Evolutionary conservation across 2,113 vertebrate species (phyloP).

Genomic region (Sinocyclocheilus rhinocerous): DNA sequence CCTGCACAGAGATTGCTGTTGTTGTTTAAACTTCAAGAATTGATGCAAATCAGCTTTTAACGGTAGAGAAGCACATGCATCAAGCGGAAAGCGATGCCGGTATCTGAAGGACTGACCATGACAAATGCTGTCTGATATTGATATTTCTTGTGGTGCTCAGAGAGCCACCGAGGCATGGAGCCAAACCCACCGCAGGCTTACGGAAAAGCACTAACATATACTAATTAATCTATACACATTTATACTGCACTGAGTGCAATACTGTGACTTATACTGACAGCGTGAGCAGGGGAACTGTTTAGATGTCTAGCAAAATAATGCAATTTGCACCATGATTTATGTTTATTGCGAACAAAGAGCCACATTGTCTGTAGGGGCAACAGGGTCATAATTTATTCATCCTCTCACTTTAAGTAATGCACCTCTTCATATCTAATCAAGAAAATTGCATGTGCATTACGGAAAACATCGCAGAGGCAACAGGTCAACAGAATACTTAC

Average conservation of each 20-base stretch:
- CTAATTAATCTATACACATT: conserved; percentile 30
- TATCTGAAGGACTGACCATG: not conserved
- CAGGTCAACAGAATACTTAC: not conserved
- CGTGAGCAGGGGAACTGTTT: not conserved
- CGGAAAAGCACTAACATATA: conserved; percentile 3
- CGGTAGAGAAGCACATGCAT: not conserved
- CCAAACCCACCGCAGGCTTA: conserved; percentile 25
- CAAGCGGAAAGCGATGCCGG: conserved; percentile 1
- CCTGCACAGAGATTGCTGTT: not conserved
- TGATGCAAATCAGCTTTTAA: not conserved
- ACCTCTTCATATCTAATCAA: conserved; percentile 3
- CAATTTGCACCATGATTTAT: conserved; percentile 17
- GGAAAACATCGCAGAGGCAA: not conserved
- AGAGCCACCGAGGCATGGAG: not conserved
- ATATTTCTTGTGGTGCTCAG: conserved; percentile 1
- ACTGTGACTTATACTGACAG: not conserved
- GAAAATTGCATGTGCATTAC: conserved; percentile 10
- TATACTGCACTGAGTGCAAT: not conserved
- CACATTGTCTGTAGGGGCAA: not conserved
- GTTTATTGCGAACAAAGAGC: conserved; percentile 6
- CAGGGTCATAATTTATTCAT: conserved; percentile 27
- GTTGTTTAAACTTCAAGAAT: not conserved
- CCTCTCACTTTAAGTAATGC: conserved; percentile 19
- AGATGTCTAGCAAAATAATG: conserved; percentile 28
- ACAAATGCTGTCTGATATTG: not conserved